These are phyloP conservation scores for Lutjanus erythropterus DNA, from an alignment of 2,113 vertebrate species.

Conservation along the genomic window DNA sequence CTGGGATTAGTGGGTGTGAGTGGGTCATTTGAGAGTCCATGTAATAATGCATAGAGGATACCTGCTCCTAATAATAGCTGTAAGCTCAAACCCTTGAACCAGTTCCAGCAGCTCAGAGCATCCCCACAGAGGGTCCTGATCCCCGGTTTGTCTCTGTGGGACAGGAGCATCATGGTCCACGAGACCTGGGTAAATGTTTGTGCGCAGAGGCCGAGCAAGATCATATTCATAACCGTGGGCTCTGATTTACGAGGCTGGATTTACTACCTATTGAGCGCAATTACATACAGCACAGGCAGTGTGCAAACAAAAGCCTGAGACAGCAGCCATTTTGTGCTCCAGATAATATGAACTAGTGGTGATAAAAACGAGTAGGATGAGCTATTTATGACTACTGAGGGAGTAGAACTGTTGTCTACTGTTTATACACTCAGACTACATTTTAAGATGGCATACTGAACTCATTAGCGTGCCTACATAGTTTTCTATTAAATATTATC, in stretches of 20 bases:
- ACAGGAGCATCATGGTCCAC: slow-evolving; percentile 56
- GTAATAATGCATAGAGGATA: slow-evolving; percentile 49
- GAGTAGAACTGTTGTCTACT: slow-evolving; percentile 8
- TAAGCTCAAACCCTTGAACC: slow-evolving; percentile 65
- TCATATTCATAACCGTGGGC: slow-evolving; percentile 51
- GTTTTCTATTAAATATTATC: slow-evolving; percentile 29
- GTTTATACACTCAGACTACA: slow-evolving; percentile 4
- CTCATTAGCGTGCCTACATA: not conserved
- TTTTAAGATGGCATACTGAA: not conserved
- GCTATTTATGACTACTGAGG: slow-evolving; percentile 15
- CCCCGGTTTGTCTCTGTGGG: slow-evolving; percentile 57
- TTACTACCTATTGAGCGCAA: slow-evolving; percentile 78
- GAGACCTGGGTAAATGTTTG: slow-evolving; percentile 80
- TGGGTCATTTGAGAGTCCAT: slow-evolving; percentile 46
- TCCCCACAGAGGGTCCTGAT: slow-evolving; percentile 62
- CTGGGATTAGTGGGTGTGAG: slow-evolving; percentile 23
- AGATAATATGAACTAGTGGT: slow-evolving; percentile 28
- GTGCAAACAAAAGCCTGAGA: slow-evolving; percentile 71
- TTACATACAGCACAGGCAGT: slow-evolving; percentile 66
- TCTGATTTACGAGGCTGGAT: slow-evolving; percentile 83
- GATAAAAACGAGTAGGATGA: slow-evolving; percentile 35
- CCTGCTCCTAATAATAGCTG: slow-evolving; percentile 68
- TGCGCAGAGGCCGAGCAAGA: slow-evolving; percentile 63
- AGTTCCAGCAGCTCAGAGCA: slow-evolving; percentile 64
- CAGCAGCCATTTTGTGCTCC: slow-evolving; percentile 61